Evolutionary conservation across 2,113 vertebrate genomes (phyloP).

Genomic region (Triplophysa dalaica): DNA sequence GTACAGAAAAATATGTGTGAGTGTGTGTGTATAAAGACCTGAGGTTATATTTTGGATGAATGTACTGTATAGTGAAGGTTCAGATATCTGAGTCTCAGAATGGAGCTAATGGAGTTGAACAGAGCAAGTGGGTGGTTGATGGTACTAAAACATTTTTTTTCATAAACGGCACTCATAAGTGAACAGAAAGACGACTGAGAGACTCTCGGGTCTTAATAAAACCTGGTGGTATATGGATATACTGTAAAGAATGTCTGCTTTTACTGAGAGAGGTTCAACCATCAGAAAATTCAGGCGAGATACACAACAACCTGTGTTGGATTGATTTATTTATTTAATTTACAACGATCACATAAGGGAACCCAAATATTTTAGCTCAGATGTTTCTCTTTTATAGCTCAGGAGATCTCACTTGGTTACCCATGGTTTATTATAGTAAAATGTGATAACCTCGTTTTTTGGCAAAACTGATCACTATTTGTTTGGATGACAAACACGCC

Average conservation of each 20-base stretch:
- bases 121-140: constrained; percentile 39
- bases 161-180: constrained; percentile 9
- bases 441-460: too few relatives aligned
- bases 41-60: neutral
- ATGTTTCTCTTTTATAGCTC: too few relatives aligned
- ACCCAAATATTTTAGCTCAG: too few relatives aligned
- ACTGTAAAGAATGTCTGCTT: neutral
- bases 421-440: too few relatives aligned
- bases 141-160: constrained; percentile 19
- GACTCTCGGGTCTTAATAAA: constrained; percentile 14
- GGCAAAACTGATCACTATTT: too few relatives aligned
- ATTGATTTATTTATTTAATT: too few relatives aligned
- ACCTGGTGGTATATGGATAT: neutral
- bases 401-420: too few relatives aligned
- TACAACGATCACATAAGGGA: too few relatives aligned
- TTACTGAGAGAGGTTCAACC: neutral
- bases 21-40: neutral
- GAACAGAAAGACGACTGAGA: constrained; percentile 5
- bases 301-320: neutral
- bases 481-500: too few relatives aligned
- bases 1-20: neutral
- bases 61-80: neutral
- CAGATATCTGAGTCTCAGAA: neutral
- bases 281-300: neutral
- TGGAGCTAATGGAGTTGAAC: constrained; percentile 28